Evolutionary conservation across 2,888 invertebrate species (phyloP), one percentile per base, ranked within the genome.

Genomic region (Steinernema scapterisci): DNA sequence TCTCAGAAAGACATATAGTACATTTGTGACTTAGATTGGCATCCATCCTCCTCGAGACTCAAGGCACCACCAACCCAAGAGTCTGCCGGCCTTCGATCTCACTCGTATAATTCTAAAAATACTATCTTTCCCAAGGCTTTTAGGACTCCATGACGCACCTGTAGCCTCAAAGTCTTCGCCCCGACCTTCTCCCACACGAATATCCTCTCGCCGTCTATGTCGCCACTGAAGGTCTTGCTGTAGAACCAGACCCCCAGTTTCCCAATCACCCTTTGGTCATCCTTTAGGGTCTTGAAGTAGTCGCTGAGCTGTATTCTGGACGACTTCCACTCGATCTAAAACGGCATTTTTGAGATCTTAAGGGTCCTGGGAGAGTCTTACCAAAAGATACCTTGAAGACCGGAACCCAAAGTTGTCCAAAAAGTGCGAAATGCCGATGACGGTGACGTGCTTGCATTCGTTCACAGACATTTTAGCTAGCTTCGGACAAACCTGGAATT

Each of bases 291-390:
- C n/a, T 63, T 63, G 63, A 63, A 63, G n/a, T 63, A 63, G 63
- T 63, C 63, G 63, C 63, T 63, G 2, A 63, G 63, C 38, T 63
- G 63, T 63, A 63, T 63, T 31, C 63, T 63, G 6, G 63, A 27
- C 1, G 63, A 63, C n/a, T 63, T 63, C 63, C 63, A 63, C n/a
- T 63, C 63, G 31, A 63, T 63, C 63, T 63, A 19, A 31, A 63
- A 44, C 7, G 7, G 45, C n/a, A 44, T 44, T 9, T 44, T 44
- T 44, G 45, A 44, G 45, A 13, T 13, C 13, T 44, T 44, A 9
- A n/a, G n/a, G n/a, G n/a, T 13, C 45, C 13, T 44, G 45, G 45
- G 45, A 44, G 7, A 44, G 7, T 7, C 19, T 2, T 48, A 48
- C 48, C 19, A 48, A 48, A 16, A 19, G 48, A 38, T 38, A 3